Evolutionary conservation across 2,113 vertebrate species (phyloP).

Genomic region (Vulpes ferrilata): DNA sequence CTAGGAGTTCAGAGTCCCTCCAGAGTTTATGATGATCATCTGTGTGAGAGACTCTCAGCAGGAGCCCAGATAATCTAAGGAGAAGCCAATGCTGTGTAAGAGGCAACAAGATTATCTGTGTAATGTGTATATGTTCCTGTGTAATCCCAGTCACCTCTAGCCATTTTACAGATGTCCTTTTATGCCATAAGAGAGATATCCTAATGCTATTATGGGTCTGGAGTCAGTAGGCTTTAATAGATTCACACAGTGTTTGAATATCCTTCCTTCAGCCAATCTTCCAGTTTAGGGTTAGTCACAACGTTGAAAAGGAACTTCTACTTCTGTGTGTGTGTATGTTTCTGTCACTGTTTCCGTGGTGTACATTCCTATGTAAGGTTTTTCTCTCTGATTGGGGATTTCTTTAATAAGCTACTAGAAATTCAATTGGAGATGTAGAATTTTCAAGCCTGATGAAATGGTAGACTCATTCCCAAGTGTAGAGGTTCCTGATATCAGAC

Average conservation of each 20-base stretch:
- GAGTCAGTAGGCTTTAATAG: background rate
- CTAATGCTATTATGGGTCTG: background rate
- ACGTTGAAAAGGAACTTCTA: background rate
- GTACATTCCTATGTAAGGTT: slow-evolving; percentile 35
- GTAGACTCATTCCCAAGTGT: slow-evolving; percentile 63
- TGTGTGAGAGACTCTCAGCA: background rate
- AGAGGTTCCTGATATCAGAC: slow-evolving; percentile 54
- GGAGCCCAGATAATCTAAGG: background rate
- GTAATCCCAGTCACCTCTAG: background rate
- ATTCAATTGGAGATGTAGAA: background rate
- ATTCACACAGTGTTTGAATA: background rate
- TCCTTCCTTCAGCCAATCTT: background rate
- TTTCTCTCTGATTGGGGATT: background rate
- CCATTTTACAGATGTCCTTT: background rate
- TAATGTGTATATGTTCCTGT: background rate
- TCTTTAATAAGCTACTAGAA: slow-evolving; percentile 13
- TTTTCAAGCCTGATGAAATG: slow-evolving; percentile 62
- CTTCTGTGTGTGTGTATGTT: background rate
- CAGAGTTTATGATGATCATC: background rate
- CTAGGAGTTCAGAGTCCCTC: background rate
- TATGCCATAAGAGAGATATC: background rate
- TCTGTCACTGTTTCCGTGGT: background rate
- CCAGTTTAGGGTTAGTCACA: background rate
- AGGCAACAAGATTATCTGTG: too few relatives aligned
- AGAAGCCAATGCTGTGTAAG: too few relatives aligned